A percentile compares a stretch with the other conserved stretches of the same genome.
Evolutionary conservation across 1,140 invertebrate species (phyloP).

Genomic region (Oncopeltus fasciatus): DNA sequence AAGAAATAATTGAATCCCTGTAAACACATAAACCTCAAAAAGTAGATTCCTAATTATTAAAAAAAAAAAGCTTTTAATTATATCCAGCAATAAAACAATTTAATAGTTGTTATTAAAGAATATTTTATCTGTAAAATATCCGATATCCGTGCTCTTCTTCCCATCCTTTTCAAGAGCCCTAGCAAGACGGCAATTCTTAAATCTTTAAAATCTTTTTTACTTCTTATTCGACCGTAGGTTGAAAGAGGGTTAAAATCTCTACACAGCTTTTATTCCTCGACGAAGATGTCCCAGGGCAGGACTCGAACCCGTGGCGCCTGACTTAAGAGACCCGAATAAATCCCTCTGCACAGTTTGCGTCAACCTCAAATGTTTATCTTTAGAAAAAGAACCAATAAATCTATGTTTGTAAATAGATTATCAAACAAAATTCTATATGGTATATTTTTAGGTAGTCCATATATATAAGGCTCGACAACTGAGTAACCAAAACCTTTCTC

Average conservation of each 20-base stretch:
- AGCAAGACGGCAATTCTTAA: not conserved
- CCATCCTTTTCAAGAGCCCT: not conserved
- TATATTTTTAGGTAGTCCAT: not conserved
- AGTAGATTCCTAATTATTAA: not conserved
- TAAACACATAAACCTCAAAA: not conserved
- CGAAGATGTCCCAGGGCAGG: too few species aligned
- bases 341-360: not conserved
- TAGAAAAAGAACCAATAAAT: not conserved
- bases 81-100: not conserved
- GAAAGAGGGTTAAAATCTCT: too few species aligned
- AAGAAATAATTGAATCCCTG: not conserved
- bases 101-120: not conserved
- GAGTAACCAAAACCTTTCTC: not conserved
- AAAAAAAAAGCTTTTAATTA: not conserved
- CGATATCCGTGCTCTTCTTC: not conserved
- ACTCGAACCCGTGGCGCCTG: too few species aligned
- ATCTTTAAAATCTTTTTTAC: too few species aligned
- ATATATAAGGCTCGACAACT: not conserved
- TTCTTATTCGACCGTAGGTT: too few species aligned
- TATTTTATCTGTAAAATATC: not conserved
- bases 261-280: too few species aligned
- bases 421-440: not conserved
- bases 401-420: not conserved
- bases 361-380: not conserved
- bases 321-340: too few species aligned